Evolutionary conservation across 2,797 vertebrate genomes (phyloP), one percentile per base, ranked within the genome.

Genomic region (Gallirallus australis): DNA sequence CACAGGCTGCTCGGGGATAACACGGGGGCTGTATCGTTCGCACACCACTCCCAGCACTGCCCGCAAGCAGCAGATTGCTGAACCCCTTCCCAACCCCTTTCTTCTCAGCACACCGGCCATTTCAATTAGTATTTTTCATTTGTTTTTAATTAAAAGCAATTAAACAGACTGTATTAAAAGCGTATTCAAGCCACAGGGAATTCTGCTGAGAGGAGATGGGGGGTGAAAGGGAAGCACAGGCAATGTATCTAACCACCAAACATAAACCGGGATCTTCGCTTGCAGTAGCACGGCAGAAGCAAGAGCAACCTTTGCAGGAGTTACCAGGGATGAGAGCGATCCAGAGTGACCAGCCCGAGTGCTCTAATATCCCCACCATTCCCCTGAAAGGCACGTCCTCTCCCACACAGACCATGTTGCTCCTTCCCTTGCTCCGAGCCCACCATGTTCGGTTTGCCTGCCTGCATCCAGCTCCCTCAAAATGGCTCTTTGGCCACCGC

Each of bases 401-500:
- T 85, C 33, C 66, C 19, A 2, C 72, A 85, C 27, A 11, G 0
- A 27, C 12, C 1, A 1, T 11, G 1, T 12, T 4, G 4, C 50
- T 86, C 78, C 73, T 40, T 76, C 64, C 40, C 61, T 39, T 45
- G 68, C 65, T 56, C 76, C 0, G 0, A 96, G 64, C 83, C 89
- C 93, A 91, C 89, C 91, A 89, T 57, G 76, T 92, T 94, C 73
- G 13, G 73, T 47, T 72, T 25, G 37, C 56, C 81, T 66, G 77
- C 71, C 72, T 42, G 63, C 82, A 78, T 83, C 84, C 94, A 71
- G 28, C 63, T 91, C 87, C 82, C 75, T 86, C 96, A 95, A 96
- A 97, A 96, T 93, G 94, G 94, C 87, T 95, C 94, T 96, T 88
- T 78, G 91, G 91, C 69, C 94, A 93, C 84, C 6, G 86, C 76